Conservation (phyloP, 2,113 vertebrate genomes). For the Epinephelus moara region DNA sequence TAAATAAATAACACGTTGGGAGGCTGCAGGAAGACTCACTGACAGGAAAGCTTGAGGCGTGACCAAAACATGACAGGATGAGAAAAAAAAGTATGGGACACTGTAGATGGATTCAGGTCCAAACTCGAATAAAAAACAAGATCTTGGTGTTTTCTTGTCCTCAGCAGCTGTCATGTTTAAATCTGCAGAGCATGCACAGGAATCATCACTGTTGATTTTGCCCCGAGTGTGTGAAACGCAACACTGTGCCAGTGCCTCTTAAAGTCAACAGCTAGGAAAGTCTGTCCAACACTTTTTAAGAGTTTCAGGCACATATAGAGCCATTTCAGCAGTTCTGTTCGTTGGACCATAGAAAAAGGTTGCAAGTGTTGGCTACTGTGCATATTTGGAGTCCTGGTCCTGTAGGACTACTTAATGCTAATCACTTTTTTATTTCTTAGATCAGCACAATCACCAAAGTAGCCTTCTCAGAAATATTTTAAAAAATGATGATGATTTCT, state of each 20-base stretch:
- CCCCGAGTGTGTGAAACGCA: neutral
- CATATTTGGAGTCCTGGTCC: too few relatives aligned
- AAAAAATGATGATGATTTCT: neutral
- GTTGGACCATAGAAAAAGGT: neutral
- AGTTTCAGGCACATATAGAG: neutral
- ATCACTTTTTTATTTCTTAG: neutral
- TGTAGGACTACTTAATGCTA: neutral
- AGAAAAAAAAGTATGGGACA: neutral
- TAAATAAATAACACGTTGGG: constrained; percentile 49
- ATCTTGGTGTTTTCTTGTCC: constrained; percentile 30
- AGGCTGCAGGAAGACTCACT: constrained; percentile 27
- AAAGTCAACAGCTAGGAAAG: neutral
- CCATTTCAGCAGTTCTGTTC: neutral
- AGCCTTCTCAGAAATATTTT: neutral
- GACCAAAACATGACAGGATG: constrained; percentile 58
- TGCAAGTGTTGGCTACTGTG: neutral
- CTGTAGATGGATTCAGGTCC: constrained; percentile 28
- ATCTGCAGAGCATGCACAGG: constrained; percentile 33
- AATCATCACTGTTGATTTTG: constrained; percentile 38
- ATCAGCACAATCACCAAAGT: neutral
- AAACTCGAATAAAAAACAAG: constrained; percentile 26
- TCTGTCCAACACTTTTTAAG: neutral
- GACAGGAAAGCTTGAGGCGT: constrained; percentile 50
- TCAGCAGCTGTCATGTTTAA: constrained; percentile 50
- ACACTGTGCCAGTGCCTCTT: neutral